These are phyloP conservation scores for Dasyornis broadbenti DNA, from an alignment of 2,113 vertebrate genomes.

Conservation along the genomic window DNA sequence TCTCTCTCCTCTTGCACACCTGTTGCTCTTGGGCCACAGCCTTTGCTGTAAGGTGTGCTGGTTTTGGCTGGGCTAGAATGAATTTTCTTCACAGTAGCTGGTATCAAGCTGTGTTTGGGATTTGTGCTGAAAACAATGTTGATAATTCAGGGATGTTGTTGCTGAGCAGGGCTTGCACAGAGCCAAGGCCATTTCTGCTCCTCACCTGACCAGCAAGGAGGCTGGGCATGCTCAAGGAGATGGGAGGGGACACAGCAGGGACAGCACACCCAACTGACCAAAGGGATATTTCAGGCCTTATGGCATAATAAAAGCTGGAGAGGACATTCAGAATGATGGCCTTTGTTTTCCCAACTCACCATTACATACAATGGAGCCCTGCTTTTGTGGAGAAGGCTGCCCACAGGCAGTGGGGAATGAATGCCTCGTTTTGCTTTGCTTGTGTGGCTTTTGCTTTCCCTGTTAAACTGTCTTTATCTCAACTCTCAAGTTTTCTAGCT, in stretches of 20 bases:
- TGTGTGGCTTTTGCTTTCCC: background rate
- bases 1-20: background rate
- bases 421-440: background rate
- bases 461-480: background rate
- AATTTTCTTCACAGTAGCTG: background rate
- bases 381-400: rapidly evolving
- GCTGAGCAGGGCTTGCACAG: background rate
- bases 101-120: background rate
- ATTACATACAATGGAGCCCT: background rate
- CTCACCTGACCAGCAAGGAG: background rate
- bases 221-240: background rate
- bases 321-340: background rate
- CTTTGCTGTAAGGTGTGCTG: background rate
- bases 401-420: background rate
- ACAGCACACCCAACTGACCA: background rate
- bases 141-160: background rate
- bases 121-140: background rate
- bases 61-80: background rate
- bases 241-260: background rate
- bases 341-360: background rate
- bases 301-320: background rate
- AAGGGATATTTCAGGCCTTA: background rate
- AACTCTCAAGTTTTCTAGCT: background rate
- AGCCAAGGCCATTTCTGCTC: background rate
- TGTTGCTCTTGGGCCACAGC: background rate